Evolutionary conservation across 2,113 vertebrate genomes (phyloP).

Genomic region (Aphyosemion australe): DNA sequence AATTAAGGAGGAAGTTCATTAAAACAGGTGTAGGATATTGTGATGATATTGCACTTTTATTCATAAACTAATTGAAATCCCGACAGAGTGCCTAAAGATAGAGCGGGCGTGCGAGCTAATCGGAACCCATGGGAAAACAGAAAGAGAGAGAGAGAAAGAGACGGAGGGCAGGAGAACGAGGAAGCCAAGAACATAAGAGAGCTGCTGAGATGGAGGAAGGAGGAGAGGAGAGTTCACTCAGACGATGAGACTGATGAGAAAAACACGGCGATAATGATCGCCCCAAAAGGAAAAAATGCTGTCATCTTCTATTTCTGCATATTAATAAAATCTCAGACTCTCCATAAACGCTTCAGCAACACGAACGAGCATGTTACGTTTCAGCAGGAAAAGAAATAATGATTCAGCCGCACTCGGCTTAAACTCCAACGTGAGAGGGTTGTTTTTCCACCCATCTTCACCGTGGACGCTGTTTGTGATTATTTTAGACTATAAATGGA

Average conservation of each 20-base stretch:
- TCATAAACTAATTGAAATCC: conserved; percentile 74
- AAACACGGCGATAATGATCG: conserved; percentile 5
- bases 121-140: conserved; percentile 73
- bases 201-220: conserved; percentile 23
- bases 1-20: conserved; percentile 71
- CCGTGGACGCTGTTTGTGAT: not conserved
- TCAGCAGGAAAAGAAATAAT: not conserved
- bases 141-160: conserved; percentile 25
- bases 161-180: conserved; percentile 47
- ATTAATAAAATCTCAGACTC: not conserved
- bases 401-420: not conserved
- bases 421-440: not conserved
- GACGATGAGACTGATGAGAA: conserved; percentile 27
- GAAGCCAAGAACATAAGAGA: conserved; percentile 30
- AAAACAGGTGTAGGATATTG: conserved; percentile 69
- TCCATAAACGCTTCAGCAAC: not conserved
- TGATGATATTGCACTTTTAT: conserved; percentile 74
- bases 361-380: too few species aligned
- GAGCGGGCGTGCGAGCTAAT: conserved; percentile 72
- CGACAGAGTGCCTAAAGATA: conserved; percentile 71
- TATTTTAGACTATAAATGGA: not conserved
- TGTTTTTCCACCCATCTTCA: not conserved
- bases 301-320: not conserved
- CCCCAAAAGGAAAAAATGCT: not conserved
- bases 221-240: conserved; percentile 15